These are phyloP conservation scores for Myripristis jacobus DNA, from an alignment of 2,797 vertebrate species.

Conservation along the genomic window DNA sequence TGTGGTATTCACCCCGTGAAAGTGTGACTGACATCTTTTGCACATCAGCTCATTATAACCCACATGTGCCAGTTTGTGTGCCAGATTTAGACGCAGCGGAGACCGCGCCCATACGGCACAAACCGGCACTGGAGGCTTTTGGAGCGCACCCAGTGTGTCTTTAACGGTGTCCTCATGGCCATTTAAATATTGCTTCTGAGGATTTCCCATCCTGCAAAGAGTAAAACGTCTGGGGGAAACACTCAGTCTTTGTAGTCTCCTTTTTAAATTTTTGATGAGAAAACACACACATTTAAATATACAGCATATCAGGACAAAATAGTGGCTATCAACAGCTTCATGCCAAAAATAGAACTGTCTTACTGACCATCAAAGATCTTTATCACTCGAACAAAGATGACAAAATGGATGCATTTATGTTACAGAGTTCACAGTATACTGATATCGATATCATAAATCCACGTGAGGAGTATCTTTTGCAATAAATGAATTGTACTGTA, in stretches of 20 bases:
- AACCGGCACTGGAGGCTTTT: too few species aligned
- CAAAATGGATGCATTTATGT: constrained; percentile 17
- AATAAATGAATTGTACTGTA: constrained; percentile 27
- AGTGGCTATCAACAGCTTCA: constrained; percentile 25
- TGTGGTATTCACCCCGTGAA: too few species aligned
- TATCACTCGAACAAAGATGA: too few species aligned
- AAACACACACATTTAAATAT: constrained; percentile 10
- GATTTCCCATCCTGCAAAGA: neutral
- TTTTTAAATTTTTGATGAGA: too few species aligned
- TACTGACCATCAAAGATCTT: constrained; percentile 27
- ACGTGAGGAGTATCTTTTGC: constrained; percentile 13
- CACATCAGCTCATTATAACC: too few species aligned
- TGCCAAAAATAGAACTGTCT: constrained; percentile 4
- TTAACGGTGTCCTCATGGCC: too few species aligned
- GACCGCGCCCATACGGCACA: too few species aligned
- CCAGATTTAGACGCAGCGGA: too few species aligned
- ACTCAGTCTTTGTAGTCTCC: neutral
- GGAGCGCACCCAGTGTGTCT: too few species aligned
- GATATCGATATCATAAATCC: constrained; percentile 19
- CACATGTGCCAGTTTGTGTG: too few species aligned
- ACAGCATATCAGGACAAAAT: too few species aligned
- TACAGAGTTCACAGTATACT: constrained; percentile 6
- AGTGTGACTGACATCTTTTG: too few species aligned
- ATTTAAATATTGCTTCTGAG: neutral
- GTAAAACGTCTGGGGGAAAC: neutral